A percentile compares a stretch with the other conserved stretches of the same genome.
Conservation (phyloP, 2,113 vertebrate species). For the Aepyceros melampus region DNA sequence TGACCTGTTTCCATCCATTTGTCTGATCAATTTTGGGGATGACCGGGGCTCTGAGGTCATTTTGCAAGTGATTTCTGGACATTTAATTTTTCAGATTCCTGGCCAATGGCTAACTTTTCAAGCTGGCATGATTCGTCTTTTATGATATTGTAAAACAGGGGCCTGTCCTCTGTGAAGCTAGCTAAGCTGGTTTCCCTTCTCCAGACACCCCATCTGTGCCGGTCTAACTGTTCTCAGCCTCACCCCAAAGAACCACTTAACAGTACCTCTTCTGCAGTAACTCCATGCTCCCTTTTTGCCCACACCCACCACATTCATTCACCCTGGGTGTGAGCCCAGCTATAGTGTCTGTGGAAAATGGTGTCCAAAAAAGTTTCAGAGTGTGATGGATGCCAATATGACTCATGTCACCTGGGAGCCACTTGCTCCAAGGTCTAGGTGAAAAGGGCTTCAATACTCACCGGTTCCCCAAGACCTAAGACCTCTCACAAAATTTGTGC, state of each 20-base stretch:
- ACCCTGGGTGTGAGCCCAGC: background rate
- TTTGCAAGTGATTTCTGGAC: slow-evolving; percentile 18
- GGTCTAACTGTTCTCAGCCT: background rate
- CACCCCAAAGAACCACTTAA: background rate
- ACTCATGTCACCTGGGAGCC: background rate
- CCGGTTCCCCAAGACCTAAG: background rate
- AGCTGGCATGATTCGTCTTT: background rate
- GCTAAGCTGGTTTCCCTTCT: background rate
- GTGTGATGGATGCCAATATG: background rate
- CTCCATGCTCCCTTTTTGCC: background rate
- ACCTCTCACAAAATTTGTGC: background rate
- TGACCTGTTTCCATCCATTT: background rate
- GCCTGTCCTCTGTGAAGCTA: background rate
- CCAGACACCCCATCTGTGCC: background rate
- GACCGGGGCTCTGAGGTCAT: background rate
- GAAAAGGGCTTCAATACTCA: background rate
- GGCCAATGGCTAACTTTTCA: slow-evolving; percentile 1
- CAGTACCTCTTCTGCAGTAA: background rate
- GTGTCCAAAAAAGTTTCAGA: background rate
- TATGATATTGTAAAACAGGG: background rate
- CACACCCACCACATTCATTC: too few relatives aligned
- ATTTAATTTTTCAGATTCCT: background rate
- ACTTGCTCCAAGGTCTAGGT: background rate
- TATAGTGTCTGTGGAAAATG: background rate
- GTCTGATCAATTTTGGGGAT: background rate